Base-by-base conservation (phyloP, 1,140 invertebrate species). In the Drosophila ambigua region DNA sequence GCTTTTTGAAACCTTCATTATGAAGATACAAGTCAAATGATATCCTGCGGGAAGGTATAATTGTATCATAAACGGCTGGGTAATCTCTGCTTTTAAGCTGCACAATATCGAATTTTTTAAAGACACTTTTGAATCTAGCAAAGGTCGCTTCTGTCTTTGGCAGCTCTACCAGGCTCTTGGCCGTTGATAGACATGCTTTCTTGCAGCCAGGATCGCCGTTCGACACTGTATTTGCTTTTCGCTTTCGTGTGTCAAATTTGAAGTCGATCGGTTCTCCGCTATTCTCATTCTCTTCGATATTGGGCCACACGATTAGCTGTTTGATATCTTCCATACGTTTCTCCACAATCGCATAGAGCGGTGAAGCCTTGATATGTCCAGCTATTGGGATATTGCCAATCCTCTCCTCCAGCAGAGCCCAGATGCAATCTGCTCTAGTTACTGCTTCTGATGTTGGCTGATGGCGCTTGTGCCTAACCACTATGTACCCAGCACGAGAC, bases 11-110 rank as follows among this genome's bases (percentile, higher is more conserved):
- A 0, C 88, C 88, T 9, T 81, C 69, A 24, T 90, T 90, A 43
- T 90, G 90, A 1, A 91, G 52, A 74, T 91, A 73, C 24, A 91
- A 35, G 76, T 91, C 90, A 50, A 91, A 91, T n/a, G 28, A 61
- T n/a, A 91, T 85, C 0, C 64, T 31, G 0, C 85, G 55, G n/a
- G 11, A 45, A 9, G 54, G 51, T 0, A 8, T 2, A 5, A 35
- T 9, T 6, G 2, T 2, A 1, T 61, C 31, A 5, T 39, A 15
- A 7, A 24, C 5, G 1, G 24, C 4, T 13, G 35, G 1, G 35
- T 51, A 41, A 9, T 72, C 53, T 16, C 20, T 20, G 0, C 28
- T 20, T 7, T 54, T 23, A 15, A 91, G 51, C 52, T 81, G 49
- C 1, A 91, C 73, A 46, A 91, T 63, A 26, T 91, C 72, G 2